A percentile compares a stretch with the other conserved stretches of the same genome.
Conservation (phyloP, 2,113 vertebrate species). For the Oreochromis tanganicae region DNA sequence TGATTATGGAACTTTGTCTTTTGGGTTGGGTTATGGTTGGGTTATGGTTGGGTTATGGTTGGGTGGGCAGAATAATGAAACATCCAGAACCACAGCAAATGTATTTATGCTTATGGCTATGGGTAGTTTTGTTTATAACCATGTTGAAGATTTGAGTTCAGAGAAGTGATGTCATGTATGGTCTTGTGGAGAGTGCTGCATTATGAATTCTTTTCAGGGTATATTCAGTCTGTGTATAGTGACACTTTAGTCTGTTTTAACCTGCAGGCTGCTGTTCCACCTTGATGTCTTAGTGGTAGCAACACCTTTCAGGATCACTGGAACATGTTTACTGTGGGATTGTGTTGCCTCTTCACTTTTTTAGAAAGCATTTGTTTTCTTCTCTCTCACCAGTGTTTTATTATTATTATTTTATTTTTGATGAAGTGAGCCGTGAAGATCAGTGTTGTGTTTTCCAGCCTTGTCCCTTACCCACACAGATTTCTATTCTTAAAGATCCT, state of each 20-base stretch:
- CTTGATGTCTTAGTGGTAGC: neutral
- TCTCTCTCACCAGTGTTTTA: neutral
- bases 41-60: neutral
- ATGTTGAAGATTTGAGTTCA: neutral
- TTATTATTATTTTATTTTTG: neutral
- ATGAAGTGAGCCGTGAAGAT: neutral
- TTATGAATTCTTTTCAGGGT: neutral
- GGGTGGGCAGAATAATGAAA: neutral
- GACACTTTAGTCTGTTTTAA: neutral
- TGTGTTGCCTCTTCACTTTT: neutral
- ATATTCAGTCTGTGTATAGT: neutral
- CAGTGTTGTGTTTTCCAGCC: neutral
- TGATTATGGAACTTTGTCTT: neutral
- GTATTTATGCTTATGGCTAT: neutral
- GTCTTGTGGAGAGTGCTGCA: neutral
- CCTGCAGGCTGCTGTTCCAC: neutral
- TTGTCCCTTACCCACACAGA: neutral
- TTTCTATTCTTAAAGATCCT: neutral
- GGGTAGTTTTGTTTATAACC: neutral
- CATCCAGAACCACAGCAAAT: neutral
- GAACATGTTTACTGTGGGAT: neutral
- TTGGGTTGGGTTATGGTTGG: neutral
- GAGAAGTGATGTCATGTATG: neutral
- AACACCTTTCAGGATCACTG: neutral
- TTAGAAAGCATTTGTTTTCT: neutral